These are phyloP conservation scores for Sternotherus odoratus DNA, from an alignment of 2,797 vertebrate species.

Conservation along the genomic window DNA sequence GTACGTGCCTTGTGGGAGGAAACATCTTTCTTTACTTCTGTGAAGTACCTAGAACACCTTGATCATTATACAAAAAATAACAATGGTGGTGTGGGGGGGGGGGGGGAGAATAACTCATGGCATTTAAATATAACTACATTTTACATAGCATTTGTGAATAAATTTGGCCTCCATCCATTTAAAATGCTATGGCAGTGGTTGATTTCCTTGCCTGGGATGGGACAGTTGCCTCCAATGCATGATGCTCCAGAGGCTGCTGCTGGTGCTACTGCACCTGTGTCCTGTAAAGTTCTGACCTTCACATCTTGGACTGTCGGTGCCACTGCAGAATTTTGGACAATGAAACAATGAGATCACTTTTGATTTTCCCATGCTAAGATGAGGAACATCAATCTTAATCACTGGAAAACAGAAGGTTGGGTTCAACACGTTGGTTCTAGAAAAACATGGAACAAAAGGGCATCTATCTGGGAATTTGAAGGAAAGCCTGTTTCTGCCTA, in stretches of 20 bases:
- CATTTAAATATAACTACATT: background rate
- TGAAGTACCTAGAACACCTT: background rate
- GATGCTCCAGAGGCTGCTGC: background rate
- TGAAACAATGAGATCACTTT: slow-evolving; percentile 20
- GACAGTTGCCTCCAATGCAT: background rate
- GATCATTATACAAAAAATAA: background rate
- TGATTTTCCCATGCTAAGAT: background rate
- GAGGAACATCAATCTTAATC: slow-evolving; percentile 43
- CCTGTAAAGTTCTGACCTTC: background rate
- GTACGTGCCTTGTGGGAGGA: background rate
- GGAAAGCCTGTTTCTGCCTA: slow-evolving; percentile 44
- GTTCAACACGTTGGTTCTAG: slow-evolving; percentile 61
- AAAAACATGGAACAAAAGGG: slow-evolving; percentile 58
- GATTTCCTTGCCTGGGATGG: background rate
- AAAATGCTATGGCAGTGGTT: background rate
- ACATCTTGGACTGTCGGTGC: background rate
- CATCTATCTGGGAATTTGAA: slow-evolving; percentile 51
- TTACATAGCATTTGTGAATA: background rate
- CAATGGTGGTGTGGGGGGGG: too few relatives aligned
- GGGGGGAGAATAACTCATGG: background rate
- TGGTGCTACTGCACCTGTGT: background rate
- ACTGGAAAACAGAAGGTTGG: slow-evolving; percentile 62
- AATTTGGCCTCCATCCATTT: background rate
- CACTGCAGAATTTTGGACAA: background rate
- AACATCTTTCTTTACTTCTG: background rate